These are phyloP conservation scores for Menura novaehollandiae DNA, from an alignment of 2,113 vertebrate species.

Conservation along the genomic window DNA sequence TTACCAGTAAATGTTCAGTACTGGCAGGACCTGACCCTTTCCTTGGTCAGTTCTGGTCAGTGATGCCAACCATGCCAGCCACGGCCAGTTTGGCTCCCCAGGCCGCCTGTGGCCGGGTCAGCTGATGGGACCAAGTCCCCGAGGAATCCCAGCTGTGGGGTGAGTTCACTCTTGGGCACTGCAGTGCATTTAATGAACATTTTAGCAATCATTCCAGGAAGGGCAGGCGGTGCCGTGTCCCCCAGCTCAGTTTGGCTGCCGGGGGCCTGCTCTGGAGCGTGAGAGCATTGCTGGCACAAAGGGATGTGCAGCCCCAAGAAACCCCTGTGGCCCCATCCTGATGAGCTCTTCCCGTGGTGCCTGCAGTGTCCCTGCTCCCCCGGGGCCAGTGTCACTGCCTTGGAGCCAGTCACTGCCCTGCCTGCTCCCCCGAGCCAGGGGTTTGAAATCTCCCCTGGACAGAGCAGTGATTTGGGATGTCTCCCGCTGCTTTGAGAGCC, in stretches of 20 bases:
- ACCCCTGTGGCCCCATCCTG: rapidly evolving
- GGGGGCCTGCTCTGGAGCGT: rapidly evolving
- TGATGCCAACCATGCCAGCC: neutral
- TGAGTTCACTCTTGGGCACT: rapidly evolving
- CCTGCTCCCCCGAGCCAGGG: rapidly evolving
- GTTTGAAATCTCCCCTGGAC: rapidly evolving
- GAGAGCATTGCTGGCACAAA: neutral
- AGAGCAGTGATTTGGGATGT: rapidly evolving
- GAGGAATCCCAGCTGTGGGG: neutral
- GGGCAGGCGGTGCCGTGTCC: rapidly evolving
- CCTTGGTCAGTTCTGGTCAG: rapidly evolving
- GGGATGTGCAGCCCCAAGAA: no score
- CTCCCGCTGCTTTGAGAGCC: rapidly evolving
- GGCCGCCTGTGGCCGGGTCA: neutral
- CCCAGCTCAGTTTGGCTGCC: rapidly evolving
- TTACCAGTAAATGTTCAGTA: rapidly evolving
- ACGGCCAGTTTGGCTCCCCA: rapidly evolving
- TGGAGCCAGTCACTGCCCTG: rapidly evolving
- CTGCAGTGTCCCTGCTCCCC: neutral
- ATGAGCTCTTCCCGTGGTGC: rapidly evolving
- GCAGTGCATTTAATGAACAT: rapidly evolving
- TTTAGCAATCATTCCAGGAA: rapidly evolving
- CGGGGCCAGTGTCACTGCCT: neutral
- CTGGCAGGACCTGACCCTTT: neutral
- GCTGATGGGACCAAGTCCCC: neutral